Conservation (phyloP, 2,888 invertebrate species). For the Xylophagus ater region DNA sequence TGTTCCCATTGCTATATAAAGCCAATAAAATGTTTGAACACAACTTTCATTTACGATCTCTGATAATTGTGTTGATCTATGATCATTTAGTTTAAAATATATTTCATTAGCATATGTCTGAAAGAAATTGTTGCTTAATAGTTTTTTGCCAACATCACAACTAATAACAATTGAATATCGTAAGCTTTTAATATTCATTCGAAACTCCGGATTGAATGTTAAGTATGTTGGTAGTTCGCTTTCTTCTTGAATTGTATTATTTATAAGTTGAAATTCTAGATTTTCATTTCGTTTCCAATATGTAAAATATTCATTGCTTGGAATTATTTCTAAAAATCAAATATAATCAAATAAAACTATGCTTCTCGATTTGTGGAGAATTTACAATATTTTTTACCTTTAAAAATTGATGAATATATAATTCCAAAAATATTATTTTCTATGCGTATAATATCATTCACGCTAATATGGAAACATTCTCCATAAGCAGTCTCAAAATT, state of each 20-base stretch:
- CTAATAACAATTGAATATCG: slow-evolving; percentile 28
- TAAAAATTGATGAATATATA: slow-evolving; percentile 33
- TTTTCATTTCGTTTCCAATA: slow-evolving; percentile 27
- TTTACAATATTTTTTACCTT: slow-evolving; percentile 22
- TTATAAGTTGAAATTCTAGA: slow-evolving; percentile 33
- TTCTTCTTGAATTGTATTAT: slow-evolving; percentile 29
- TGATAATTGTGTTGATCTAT: slow-evolving; percentile 23
- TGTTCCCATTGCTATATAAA: slow-evolving; percentile 41
- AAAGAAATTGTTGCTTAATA: slow-evolving; percentile 28
- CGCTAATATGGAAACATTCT: slow-evolving; percentile 32
- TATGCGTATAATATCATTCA: slow-evolving; percentile 29
- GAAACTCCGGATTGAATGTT: slow-evolving; percentile 29
- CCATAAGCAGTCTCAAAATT: slow-evolving; percentile 29
- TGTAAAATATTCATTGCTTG: no score
- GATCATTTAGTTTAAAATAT: slow-evolving; percentile 23
- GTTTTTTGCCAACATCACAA: slow-evolving; percentile 28
- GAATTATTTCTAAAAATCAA: no score
- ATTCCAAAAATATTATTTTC: slow-evolving; percentile 32
- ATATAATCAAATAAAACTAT: no score
- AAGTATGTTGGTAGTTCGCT: slow-evolving; percentile 22
- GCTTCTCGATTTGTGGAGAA: no score
- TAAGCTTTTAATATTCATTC: slow-evolving; percentile 29
- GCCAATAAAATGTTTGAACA: slow-evolving; percentile 28
- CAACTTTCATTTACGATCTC: slow-evolving; percentile 30
- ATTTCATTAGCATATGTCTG: slow-evolving; percentile 27